Conservation (phyloP, 2,113 vertebrate species). For the Otus sunia region DNA sequence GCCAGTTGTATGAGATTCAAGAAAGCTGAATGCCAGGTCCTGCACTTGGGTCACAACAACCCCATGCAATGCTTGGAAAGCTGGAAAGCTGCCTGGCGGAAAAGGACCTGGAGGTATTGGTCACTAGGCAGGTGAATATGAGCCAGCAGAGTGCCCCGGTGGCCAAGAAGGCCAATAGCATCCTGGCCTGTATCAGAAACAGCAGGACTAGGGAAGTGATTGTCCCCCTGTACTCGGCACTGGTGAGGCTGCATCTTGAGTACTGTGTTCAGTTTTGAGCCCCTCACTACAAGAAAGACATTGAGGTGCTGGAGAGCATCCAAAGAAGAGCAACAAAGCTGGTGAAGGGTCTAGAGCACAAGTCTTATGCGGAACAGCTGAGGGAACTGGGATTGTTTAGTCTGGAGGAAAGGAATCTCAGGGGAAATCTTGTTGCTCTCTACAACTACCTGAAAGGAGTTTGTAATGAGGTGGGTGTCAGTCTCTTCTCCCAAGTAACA, state of each 20-base stretch:
- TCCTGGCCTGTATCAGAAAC: neutral
- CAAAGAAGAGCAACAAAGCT: neutral
- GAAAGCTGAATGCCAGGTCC: rapidly evolving
- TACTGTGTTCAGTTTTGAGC: neutral
- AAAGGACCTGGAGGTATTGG: neutral
- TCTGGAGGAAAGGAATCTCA: neutral
- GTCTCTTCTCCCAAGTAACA: neutral
- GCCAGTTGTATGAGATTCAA: neutral
- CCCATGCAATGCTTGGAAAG: neutral
- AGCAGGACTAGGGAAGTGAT: no score
- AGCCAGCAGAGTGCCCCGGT: neutral
- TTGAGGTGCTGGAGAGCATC: neutral
- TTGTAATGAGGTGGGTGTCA: rapidly evolving
- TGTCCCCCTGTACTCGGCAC: neutral
- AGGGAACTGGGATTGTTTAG: neutral
- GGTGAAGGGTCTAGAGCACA: neutral
- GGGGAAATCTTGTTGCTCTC: rapidly evolving
- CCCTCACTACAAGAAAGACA: neutral
- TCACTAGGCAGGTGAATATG: neutral
- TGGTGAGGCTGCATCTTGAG: rapidly evolving
- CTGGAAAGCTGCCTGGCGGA: neutral
- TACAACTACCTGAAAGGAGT: neutral
- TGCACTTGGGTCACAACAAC: neutral
- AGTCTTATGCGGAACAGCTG: neutral
- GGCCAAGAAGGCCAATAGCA: neutral